phyloP scores from a whole-genome alignment of 2,797 vertebrate species.

The Selene dorsalis region DNA sequence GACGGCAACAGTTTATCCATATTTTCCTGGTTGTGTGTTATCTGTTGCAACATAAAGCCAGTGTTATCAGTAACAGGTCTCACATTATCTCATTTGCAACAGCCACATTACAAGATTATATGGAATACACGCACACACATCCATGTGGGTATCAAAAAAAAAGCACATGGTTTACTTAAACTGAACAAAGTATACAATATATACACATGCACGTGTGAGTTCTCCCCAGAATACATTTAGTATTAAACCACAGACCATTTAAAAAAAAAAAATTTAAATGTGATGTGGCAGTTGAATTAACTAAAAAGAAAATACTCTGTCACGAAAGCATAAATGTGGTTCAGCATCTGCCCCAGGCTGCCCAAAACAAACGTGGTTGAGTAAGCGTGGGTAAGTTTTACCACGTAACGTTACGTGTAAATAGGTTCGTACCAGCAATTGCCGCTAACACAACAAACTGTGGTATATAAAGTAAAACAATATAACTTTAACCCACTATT shows the following conservation, averaged over 20 bases:
- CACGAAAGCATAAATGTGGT: accelerated
- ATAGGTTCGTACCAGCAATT: not conserved
- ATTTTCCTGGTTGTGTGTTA: constrained; percentile 29
- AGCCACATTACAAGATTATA: not conserved
- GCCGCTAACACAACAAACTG: accelerated
- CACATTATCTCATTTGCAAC: not conserved
- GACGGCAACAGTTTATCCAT: constrained; percentile 32
- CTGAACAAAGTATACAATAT: no score
- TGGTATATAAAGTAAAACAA: not conserved
- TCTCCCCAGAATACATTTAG: not conserved
- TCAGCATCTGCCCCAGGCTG: not conserved
- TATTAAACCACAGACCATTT: not conserved
- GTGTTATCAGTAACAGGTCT: not conserved
- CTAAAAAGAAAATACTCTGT: not conserved
- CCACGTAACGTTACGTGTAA: no score
- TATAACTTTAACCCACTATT: accelerated
- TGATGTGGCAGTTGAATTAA: accelerated
- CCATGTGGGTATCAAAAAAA: no score
- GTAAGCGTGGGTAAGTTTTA: constrained; percentile 29
- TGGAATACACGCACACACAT: not conserved
- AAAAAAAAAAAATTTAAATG: no score
- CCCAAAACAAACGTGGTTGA: constrained; percentile 71
- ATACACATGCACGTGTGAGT: not conserved
- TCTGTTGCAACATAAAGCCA: constrained; percentile 54
- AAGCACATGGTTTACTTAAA: no score